Evolutionary conservation across 1,140 invertebrate species (phyloP), one percentile per base, ranked within the genome.

Genomic region (Pinna nobilis): DNA sequence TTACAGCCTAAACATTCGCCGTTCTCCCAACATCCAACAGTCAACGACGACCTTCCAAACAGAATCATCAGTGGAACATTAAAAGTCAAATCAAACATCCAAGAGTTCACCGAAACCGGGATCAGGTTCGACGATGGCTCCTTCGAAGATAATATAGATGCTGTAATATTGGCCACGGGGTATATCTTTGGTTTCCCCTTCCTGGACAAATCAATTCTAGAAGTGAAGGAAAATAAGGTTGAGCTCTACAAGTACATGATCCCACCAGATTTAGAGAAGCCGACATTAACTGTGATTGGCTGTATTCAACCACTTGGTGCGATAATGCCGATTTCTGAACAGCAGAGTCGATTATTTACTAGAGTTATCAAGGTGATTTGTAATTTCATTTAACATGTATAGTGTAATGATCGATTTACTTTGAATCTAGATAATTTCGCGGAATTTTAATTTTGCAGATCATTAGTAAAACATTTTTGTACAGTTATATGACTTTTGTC

Each of bases 21-120:
- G 20, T 80, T 88, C 11, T 76, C 85, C 4, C 88, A 90, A 59
- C 91, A 92, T 74, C 87, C 90, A 1, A 90, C 88, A 28, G 82
- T 92, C 3, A 91, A 91, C 69, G 91, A 92, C 69, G 89, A 90
- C 3, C 77, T 92, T 3, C 87, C 90, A 0, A 90, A 91, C 74
- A 79, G 90, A 47, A 87, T 92, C 9, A 78, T 88, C n/a, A 81
- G 82, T 59, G 91, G 91, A 1, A 79, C 82, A 28, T 86, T 92
- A 20, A 82, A 79, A 7, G 81, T 90, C n/a, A 88, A 86, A 70
- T 82, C 87, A 3, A 84, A 89, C 74, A 74, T 90, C 23, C 51
- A 68, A 20, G n/a, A 76, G 33, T 87, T 90, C 60, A 85, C 83
- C 2, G 82, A 86, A 65, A 83, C 64, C 25, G 89, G 87, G 3